phyloP scores from a whole-genome alignment of 2,113 vertebrate species.

The Ardeotis arabs region DNA sequence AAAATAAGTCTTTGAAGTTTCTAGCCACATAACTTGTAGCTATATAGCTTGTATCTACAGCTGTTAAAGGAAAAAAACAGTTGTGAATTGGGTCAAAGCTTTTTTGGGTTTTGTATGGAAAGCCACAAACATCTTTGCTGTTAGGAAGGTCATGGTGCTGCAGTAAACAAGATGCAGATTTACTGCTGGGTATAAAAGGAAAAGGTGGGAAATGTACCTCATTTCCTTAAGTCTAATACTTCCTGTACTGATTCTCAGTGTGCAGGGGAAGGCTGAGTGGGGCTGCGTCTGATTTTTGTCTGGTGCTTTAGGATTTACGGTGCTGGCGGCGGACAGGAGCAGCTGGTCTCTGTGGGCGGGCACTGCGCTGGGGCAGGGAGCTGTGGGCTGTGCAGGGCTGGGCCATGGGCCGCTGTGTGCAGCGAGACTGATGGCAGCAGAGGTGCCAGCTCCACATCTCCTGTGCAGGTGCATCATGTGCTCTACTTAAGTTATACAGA shows the following conservation, averaged over 20 bases:
- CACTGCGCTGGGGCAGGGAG: not conserved
- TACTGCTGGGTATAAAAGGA: not conserved
- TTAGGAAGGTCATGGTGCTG: not conserved
- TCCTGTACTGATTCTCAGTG: too few species aligned
- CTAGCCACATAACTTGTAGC: not conserved
- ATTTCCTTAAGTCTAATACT: not conserved
- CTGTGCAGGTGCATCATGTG: too few species aligned
- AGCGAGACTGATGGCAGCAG: fast-evolving
- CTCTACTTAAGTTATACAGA: not conserved
- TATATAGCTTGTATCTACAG: not conserved
- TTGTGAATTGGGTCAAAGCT: not conserved
- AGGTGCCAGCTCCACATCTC: not conserved
- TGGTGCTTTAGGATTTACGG: not conserved
- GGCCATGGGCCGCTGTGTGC: not conserved
- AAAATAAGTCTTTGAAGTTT: not conserved
- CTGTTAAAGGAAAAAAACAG: not conserved
- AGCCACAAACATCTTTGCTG: not conserved
- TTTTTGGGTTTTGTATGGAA: not conserved
- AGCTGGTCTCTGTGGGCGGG: not conserved
- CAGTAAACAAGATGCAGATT: not conserved
- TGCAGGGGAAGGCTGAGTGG: not conserved
- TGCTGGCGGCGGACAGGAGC: fast-evolving
- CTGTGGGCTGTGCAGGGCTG: too few species aligned
- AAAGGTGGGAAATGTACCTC: not conserved
- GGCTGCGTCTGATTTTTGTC: not conserved